These are phyloP conservation scores for Pogonus chalceus DNA, from an alignment of 1,140 invertebrate genomes.

Conservation along the genomic window DNA sequence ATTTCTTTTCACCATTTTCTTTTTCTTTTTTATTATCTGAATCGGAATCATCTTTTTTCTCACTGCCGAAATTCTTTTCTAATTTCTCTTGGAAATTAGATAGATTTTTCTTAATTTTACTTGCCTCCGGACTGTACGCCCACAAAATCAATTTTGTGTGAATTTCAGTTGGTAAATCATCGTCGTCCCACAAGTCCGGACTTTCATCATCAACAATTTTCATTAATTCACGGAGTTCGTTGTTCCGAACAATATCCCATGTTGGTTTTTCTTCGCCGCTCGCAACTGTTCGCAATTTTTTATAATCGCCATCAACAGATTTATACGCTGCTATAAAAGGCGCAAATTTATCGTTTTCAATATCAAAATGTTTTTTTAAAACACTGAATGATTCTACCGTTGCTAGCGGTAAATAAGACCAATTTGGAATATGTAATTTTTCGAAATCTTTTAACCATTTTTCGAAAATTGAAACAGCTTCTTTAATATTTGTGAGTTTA, in stretches of 20 bases:
- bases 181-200: slow-evolving; percentile 44
- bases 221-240: slow-evolving; percentile 41
- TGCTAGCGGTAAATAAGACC: slow-evolving; percentile 43
- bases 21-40: slow-evolving; percentile 13
- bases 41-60: slow-evolving; percentile 13
- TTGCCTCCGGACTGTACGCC: slow-evolving; percentile 51
- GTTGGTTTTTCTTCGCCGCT: slow-evolving; percentile 41
- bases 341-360: slow-evolving; percentile 27
- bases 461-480: slow-evolving; percentile 50
- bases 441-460: slow-evolving; percentile 54
- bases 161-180: slow-evolving; percentile 47
- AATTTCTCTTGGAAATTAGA: slow-evolving; percentile 29
- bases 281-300: slow-evolving; percentile 47
- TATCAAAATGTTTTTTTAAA: slow-evolving; percentile 26
- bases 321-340: slow-evolving; percentile 42
- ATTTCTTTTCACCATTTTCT: slow-evolving; percentile 13
- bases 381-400: slow-evolving; percentile 30
- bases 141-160: slow-evolving; percentile 50
- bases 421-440: slow-evolving; percentile 46
- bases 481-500: slow-evolving; percentile 54
- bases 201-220: slow-evolving; percentile 40
- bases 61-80: slow-evolving; percentile 15
- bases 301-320: slow-evolving; percentile 50
- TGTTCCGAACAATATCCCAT: slow-evolving; percentile 55
- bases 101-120: slow-evolving; percentile 37